Base-by-base conservation (phyloP, 1,140 invertebrate species). In the Teleopsis dalmanni region DNA sequence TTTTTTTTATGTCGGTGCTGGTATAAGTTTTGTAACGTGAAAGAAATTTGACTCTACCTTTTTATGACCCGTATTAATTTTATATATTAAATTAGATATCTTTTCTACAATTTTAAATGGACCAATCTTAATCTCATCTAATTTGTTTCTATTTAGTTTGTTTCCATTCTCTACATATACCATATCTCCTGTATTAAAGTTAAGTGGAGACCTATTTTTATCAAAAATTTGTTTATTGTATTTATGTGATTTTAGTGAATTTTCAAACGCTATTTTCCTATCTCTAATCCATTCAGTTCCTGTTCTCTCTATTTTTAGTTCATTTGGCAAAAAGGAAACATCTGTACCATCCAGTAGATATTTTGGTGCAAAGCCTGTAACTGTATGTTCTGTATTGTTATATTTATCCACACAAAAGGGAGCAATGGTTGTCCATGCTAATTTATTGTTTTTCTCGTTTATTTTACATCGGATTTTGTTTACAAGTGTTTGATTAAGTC, bases 391-490 rank as follows among this genome's bases (percentile, higher is more conserved):
- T 7, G 63, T 71, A 18, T 65, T 53, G 58, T 71, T 70, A 56
- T 69, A 71, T 54, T 55, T 62, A 11, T 64, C 35, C 53, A 63
- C 48, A 54, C 69, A 71, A 47, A 63, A 47, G 22, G 57, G 45
- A 31, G 65, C 69, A 41, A 71, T 60, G 8, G 59, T 65, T 57
- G 69, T 57, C 71, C 66, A 71, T 41, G 62, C 53, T 56, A 22
- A 55, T 70, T 69, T 49, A 13, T 29, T 29, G 6, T 21, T 31
- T 23, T 49, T 25, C 23, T 49, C 37, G 18, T 49, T 41, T 25
- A 68, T 58, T 56, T 47, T 69, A 48, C 70, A 72, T 60, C 60
- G 58, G 14, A 65, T 65, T 60, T 62, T 65, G 48, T 66, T 66
- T 3, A 58, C 58, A 36, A 63, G 31, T 41, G 55, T 65, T 57